Evolutionary conservation across 2,797 vertebrate species (phyloP).

Genomic region (Setipinna tenuifilis): DNA sequence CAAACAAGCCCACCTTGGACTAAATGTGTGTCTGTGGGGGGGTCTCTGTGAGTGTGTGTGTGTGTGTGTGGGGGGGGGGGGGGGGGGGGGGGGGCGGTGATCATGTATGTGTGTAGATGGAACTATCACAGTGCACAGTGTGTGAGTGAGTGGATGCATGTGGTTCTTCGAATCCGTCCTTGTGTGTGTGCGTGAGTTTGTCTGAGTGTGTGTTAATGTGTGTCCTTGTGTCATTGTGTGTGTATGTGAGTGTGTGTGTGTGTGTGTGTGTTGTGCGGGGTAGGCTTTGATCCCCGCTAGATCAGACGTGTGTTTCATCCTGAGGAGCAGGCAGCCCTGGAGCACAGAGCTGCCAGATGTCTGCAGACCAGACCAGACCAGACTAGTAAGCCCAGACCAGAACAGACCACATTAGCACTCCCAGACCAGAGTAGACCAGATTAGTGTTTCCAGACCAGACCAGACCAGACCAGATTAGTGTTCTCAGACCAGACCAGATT

Average conservation of each 20-base stretch:
- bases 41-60: too few relatives aligned
- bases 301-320: slow-evolving; percentile 69
- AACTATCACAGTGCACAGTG: neutral
- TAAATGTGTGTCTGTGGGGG: too few relatives aligned
- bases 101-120: neutral
- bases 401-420: too few relatives aligned
- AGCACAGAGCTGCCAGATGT: slow-evolving; percentile 78
- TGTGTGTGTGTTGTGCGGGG: slow-evolving; percentile 62
- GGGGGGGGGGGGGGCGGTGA: too few relatives aligned
- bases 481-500: too few relatives aligned
- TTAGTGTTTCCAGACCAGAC: too few relatives aligned
- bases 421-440: too few relatives aligned
- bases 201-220: neutral
- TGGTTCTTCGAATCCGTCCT: neutral
- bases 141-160: neutral
- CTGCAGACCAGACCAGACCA: slow-evolving; percentile 63
- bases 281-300: slow-evolving; percentile 77
- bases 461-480: too few relatives aligned
- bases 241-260: slow-evolving; percentile 62
- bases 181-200: neutral
- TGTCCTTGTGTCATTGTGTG: slow-evolving; percentile 51
- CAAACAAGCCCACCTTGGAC: too few relatives aligned
- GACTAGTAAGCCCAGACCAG: slow-evolving; percentile 75
- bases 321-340: slow-evolving; percentile 68
- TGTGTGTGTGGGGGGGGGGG: too few relatives aligned